Conservation (phyloP, 2,797 vertebrate species). For the Hemibagrus guttatus region DNA sequence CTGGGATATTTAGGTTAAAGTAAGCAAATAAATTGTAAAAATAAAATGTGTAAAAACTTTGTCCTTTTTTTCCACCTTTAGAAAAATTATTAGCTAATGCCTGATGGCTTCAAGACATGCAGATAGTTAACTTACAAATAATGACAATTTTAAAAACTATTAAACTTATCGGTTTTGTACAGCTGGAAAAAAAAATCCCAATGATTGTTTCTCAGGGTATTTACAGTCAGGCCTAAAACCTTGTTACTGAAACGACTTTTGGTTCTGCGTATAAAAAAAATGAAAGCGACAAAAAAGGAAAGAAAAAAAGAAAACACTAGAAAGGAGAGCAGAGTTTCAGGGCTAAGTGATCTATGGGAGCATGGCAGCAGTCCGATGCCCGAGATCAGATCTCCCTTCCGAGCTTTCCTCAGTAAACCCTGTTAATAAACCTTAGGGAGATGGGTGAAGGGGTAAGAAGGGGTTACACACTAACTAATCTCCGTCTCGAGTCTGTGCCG, state of each 20-base stretch:
- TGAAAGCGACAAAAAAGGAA: conserved; percentile 70
- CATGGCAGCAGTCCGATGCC: conserved; percentile 56
- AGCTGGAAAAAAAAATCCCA: conserved; percentile 69
- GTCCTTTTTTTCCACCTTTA: conserved; percentile 67
- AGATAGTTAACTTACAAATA: conserved; percentile 84
- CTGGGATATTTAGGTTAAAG: conserved; percentile 79
- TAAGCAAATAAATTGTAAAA: conserved; percentile 85
- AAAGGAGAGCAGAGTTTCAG: conserved; percentile 60
- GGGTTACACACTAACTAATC: conserved; percentile 58
- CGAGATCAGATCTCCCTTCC: conserved; percentile 51
- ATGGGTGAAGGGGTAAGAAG: conserved; percentile 53
- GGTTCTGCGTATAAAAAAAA: conserved; percentile 80
- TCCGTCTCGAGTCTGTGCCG: conserved; percentile 56
- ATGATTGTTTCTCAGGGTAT: conserved; percentile 80
- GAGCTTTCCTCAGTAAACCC: conserved; percentile 67
- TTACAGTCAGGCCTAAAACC: conserved; percentile 74
- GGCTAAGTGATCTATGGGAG: conserved; percentile 36
- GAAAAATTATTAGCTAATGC: conserved; percentile 82
- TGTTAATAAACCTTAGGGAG: conserved; percentile 76
- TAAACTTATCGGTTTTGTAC: conserved; percentile 72
- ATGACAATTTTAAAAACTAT: conserved; percentile 72
- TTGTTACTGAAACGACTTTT: conserved; percentile 74
- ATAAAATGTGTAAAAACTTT: conserved; percentile 87
- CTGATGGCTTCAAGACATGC: conserved; percentile 82
- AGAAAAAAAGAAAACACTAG: conserved; percentile 25